These are phyloP conservation scores for Brachypterus glaber DNA, from an alignment of 2,888 invertebrate genomes.

Conservation along the genomic window DNA sequence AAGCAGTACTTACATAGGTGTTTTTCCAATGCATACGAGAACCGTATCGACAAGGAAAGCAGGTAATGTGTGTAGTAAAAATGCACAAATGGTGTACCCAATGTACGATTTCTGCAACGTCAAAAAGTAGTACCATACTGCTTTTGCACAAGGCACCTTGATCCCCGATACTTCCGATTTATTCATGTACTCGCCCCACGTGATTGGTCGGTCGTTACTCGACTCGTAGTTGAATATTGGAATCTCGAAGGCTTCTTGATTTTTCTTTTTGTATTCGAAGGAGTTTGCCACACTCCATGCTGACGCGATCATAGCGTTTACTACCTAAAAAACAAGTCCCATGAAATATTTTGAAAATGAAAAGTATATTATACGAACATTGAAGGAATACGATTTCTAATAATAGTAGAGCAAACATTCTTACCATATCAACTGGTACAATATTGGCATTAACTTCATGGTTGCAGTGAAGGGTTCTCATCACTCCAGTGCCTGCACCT, in stretches of 20 bases:
- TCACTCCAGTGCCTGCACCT: constrained; percentile 67
- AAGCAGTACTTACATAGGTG: constrained; percentile 47
- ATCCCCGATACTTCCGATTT: constrained; percentile 48
- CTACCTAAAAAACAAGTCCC: constrained; percentile 32
- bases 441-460: constrained; percentile 63
- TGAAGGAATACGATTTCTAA: no score
- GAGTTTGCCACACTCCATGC: constrained; percentile 57
- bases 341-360: no score
- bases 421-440: constrained; percentile 58
- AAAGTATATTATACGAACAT: no score
- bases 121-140: constrained; percentile 62
- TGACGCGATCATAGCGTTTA: constrained; percentile 70
- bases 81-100: constrained; percentile 49
- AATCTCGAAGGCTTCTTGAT: constrained; percentile 34
- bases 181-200: constrained; percentile 61
- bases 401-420: no score
- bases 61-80: constrained; percentile 58
- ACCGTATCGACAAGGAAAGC: constrained; percentile 52
- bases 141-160: constrained; percentile 50
- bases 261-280: constrained; percentile 8
- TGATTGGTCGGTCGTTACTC: constrained; percentile 70
- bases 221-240: constrained; percentile 85
- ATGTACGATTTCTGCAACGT: constrained; percentile 52
- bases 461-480: constrained; percentile 64
- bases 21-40: constrained; percentile 47